These are phyloP conservation scores for Tonatia bakeri DNA, from an alignment of 2,113 vertebrate genomes.

Conservation along the genomic window DNA sequence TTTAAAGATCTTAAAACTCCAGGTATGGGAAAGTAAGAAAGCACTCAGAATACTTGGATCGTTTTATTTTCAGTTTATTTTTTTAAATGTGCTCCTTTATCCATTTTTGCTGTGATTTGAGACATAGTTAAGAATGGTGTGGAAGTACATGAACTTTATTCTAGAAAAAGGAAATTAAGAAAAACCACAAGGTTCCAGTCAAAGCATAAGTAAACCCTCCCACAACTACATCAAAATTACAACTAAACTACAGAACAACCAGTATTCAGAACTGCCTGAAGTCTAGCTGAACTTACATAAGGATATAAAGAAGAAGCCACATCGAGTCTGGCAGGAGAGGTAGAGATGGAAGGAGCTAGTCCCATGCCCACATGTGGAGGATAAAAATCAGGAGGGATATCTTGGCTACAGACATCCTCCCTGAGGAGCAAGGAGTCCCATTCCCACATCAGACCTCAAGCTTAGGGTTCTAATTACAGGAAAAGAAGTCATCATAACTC, in stretches of 20 bases:
- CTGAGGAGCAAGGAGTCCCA: neutral
- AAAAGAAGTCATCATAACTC: too few species aligned
- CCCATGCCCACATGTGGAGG: too few species aligned
- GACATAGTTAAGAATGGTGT: neutral
- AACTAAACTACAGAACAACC: neutral
- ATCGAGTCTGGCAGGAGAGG: too few species aligned
- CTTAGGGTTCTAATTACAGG: neutral
- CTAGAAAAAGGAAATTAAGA: neutral
- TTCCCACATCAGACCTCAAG: neutral
- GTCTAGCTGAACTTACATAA: neutral
- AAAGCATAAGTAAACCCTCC: neutral
- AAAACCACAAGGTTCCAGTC: neutral
- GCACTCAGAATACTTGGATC: neutral
- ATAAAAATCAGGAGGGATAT: too few species aligned
- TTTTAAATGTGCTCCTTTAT: neutral
- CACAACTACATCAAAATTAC: neutral
- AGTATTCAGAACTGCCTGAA: neutral
- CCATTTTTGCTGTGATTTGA: neutral
- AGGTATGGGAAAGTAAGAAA: neutral
- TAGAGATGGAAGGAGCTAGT: too few species aligned
- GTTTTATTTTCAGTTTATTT: neutral
- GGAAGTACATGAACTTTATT: neutral
- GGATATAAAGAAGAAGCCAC: too few species aligned
- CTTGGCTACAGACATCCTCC: neutral
- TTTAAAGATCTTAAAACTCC: neutral